Evolutionary conservation across 2,113 vertebrate species (phyloP).

Genomic region (Dolichallabes microphthalmus): DNA sequence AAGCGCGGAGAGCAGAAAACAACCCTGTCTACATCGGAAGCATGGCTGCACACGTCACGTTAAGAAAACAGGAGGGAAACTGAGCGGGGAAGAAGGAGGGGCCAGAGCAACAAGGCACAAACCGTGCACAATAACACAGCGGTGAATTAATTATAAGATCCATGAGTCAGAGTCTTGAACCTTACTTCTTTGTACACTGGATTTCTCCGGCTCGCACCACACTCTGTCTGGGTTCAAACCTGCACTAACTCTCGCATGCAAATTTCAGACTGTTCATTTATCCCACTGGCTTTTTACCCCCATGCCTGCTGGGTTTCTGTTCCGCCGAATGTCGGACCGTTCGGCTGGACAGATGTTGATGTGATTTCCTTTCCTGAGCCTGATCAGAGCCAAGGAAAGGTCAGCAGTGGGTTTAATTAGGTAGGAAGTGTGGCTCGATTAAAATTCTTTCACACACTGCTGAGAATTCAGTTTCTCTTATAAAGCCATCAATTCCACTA

Average conservation of each 20-base stretch:
- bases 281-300: background rate
- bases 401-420: conserved; percentile 38
- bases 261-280: background rate
- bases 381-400: conserved; percentile 43
- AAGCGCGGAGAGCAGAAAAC: conserved; percentile 60
- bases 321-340: background rate
- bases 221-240: background rate
- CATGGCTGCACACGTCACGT: conserved; percentile 11
- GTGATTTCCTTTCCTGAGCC: conserved; percentile 27
- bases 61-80: background rate
- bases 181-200: background rate
- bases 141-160: conserved; percentile 42
- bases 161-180: conserved; percentile 32
- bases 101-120: conserved; percentile 50
- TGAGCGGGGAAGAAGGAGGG: no score
- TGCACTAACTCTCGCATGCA: background rate
- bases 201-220: background rate
- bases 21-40: conserved; percentile 61
- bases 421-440: background rate
- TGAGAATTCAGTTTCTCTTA: background rate
- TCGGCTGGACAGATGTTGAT: background rate
- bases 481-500: background rate
- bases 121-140: conserved; percentile 48
- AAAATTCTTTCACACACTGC: background rate
- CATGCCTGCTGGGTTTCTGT: background rate